Evolutionary conservation across 1,140 invertebrate species (phyloP).

Genomic region (Orchesella cincta): DNA sequence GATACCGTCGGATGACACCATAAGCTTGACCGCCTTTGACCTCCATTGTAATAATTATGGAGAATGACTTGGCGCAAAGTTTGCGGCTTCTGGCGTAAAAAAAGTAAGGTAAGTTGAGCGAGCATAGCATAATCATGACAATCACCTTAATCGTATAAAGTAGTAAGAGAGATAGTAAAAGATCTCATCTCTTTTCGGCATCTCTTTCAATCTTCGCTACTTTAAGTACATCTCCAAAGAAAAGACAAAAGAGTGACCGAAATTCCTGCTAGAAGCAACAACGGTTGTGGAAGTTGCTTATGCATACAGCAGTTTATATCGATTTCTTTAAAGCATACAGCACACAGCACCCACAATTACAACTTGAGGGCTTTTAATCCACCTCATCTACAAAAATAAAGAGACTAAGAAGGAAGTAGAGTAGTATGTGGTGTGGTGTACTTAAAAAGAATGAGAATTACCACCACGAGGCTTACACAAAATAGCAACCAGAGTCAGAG

Average conservation of each 20-base stretch:
- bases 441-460: no score
- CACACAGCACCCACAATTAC: not conserved
- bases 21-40: not conserved
- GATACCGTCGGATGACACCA: not conserved
- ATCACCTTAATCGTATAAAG: not conserved
- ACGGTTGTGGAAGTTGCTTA: no score
- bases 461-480: no score
- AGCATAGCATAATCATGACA: no score
- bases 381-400: not conserved
- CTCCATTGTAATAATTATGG: not conserved
- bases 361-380: not conserved
- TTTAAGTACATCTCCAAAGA: not conserved
- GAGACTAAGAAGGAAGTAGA: no score
- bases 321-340: not conserved
- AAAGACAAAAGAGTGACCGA: no score
- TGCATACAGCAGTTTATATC: not conserved
- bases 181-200: not conserved
- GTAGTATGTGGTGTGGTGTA: no score
- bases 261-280: no score
- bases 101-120: no score
- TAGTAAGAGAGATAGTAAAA: no score
- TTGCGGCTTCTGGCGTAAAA: slow-evolving; percentile 10
- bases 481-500: not conserved
- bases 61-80: not conserved
- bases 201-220: not conserved